Conservation (phyloP, 1,140 invertebrate species). For the Euwallacea fornicatus region DNA sequence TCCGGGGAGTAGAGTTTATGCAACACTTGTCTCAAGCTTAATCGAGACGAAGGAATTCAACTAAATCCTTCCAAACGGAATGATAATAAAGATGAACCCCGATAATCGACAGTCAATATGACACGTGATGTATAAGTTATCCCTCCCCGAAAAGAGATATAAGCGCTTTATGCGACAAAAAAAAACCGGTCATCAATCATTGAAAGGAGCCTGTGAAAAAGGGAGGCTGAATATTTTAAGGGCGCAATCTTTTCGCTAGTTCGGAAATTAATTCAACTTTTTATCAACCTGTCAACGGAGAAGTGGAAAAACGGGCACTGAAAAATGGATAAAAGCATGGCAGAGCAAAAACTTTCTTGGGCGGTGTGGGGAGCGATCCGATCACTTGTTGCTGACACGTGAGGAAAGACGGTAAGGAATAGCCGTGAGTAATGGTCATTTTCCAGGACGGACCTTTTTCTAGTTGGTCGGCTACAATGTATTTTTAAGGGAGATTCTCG, state of each 20-base stretch:
- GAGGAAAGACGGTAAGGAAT: too few relatives aligned
- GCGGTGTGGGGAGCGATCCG: neutral
- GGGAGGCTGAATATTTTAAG: slow-evolving; percentile 25
- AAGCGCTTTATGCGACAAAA: neutral
- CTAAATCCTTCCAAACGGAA: too few relatives aligned
- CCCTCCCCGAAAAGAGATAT: neutral
- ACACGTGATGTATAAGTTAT: slow-evolving; percentile 1
- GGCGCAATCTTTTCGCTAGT: slow-evolving; percentile 23
- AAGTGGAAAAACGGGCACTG: slow-evolving; percentile 5
- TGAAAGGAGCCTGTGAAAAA: neutral
- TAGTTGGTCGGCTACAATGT: too few relatives aligned
- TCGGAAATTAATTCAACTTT: slow-evolving; percentile 31
- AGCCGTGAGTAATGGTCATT: too few relatives aligned
- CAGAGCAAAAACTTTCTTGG: slow-evolving; percentile 4
- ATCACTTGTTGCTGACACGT: neutral
- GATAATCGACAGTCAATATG: neutral
- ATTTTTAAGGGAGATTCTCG: too few relatives aligned
- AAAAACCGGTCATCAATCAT: slow-evolving; percentile 11
- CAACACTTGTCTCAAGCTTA: too few relatives aligned
- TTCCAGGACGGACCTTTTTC: too few relatives aligned
- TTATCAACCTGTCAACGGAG: slow-evolving; percentile 30
- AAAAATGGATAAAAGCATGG: slow-evolving; percentile 21
- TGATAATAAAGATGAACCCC: too few relatives aligned
- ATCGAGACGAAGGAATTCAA: too few relatives aligned
- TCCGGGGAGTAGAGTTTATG: too few relatives aligned